Evolutionary conservation across 1,140 invertebrate genomes (phyloP).

Genomic region (Camponotus pennsylvanicus): DNA sequence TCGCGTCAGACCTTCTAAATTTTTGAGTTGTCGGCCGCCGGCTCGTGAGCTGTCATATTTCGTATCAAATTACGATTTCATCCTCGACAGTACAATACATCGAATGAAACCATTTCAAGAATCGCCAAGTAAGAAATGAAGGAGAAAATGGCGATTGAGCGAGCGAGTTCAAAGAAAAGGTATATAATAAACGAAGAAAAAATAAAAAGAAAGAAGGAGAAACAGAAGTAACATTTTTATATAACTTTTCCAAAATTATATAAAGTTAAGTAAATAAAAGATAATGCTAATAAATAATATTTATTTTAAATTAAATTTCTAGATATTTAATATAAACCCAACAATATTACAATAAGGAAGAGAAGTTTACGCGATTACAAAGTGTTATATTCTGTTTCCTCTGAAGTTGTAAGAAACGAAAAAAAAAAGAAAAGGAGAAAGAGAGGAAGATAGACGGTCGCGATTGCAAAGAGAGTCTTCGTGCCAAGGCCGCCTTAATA

Average conservation of each 20-base stretch:
- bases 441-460: slow-evolving; percentile 60
- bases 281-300: slow-evolving; percentile 10
- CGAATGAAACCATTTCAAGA: background rate
- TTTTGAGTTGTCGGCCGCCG: slow-evolving; percentile 21
- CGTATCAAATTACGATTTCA: slow-evolving; percentile 37
- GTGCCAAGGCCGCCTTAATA: slow-evolving; percentile 81
- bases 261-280: background rate
- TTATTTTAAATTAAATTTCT: background rate
- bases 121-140: background rate
- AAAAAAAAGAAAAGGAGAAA: slow-evolving; percentile 46
- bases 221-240: background rate
- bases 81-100: slow-evolving; percentile 64
- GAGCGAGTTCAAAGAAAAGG: background rate
- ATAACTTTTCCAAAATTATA: background rate
- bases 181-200: background rate
- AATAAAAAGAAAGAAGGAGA: background rate
- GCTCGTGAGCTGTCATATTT: slow-evolving; percentile 22
- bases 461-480: slow-evolving; percentile 81
- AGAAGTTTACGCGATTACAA: background rate
- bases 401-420: slow-evolving; percentile 2
- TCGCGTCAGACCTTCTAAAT: slow-evolving; percentile 53
- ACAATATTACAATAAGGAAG: background rate
- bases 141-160: background rate
- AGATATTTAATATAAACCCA: background rate
- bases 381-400: slow-evolving; percentile 20